Base-by-base conservation (phyloP, 2,113 vertebrate genomes). In the Heptranchias perlo region DNA sequence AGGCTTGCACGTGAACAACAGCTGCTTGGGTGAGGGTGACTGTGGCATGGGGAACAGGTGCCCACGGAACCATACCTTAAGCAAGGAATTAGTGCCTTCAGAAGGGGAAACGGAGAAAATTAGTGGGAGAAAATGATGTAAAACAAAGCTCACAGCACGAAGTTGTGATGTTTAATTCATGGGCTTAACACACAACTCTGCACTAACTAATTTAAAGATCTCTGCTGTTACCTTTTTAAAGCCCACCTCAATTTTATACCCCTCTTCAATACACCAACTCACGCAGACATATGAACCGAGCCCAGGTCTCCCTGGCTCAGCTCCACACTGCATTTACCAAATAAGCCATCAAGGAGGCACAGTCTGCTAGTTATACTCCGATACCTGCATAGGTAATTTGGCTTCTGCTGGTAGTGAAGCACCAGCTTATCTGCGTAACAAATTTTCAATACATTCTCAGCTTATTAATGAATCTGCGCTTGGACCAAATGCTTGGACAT, bases 161-260 rank as follows among this genome's bases (percentile, higher is more conserved):
- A 61, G 89, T n/a, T 92, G 4, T 54, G 54, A 92, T 92, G 54
- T 92, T 92, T 92, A 92, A 92, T 92, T 92, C 89, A 92, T 62
- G 11, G 54, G 0, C 16, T 92, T 61, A 62, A 61, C 89, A 91
- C 10, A 14, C 25, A 54, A 52, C 25, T 52, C 49, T 92, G 58
- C 35, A 92, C 54, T 62, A 92, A 62, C 35, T 39, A 92, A 61
- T 5, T 61, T 62, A 62, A 52, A 35, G 31, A 1, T 92, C 14
- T 92, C 58, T 62, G 89, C 35, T 61, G 54, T 39, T n/a, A n/a
- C 18, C n/a, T 92, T 61, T 23, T 31, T 31, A 31, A 89, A 52
- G 2, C 16, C 4, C 39, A 44, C 8, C 86, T 54, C 11, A 4
- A 54, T 54, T 54, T 89, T 28, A 49, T 89, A 47, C 11, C 35